Percentiles rank a stretch among this genome's conserved stretches.
Conservation (phyloP, 2,888 invertebrate species). For the Nowickia ferox region DNA sequence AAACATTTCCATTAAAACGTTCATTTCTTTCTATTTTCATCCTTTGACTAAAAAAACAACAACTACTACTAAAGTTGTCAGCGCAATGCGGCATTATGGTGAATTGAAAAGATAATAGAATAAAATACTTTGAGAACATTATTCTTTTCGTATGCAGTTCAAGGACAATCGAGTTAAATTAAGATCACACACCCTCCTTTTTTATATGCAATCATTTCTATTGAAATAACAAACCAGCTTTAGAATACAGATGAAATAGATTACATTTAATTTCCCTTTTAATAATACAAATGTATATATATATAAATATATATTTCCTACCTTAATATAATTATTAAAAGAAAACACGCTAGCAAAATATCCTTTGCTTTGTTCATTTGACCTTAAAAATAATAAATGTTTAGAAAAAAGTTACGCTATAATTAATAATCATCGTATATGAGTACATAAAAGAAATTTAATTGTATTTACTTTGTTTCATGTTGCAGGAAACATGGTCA, state of each 20-base stretch:
- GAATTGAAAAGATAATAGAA: slow-evolving; percentile 39
- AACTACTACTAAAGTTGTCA: slow-evolving; percentile 54
- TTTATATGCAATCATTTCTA: slow-evolving; percentile 32
- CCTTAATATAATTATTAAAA: slow-evolving; percentile 3
- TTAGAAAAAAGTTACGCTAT: background rate
- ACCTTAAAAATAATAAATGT: slow-evolving; percentile 39
- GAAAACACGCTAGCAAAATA: background rate
- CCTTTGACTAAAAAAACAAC: background rate
- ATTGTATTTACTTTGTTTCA: slow-evolving; percentile 38
- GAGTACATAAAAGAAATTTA: slow-evolving; percentile 30
- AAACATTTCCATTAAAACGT: slow-evolving; percentile 65
- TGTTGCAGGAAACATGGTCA: slow-evolving; percentile 14
- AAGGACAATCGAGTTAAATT: slow-evolving; percentile 47
- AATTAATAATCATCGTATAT: background rate
- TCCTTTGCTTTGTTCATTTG: slow-evolving; percentile 29
- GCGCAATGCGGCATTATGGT: slow-evolving; percentile 62
- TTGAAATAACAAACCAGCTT: background rate
- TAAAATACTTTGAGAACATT: slow-evolving; percentile 40
- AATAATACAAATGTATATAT: background rate
- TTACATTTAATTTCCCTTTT: slow-evolving; percentile 15
- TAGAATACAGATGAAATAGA: background rate
- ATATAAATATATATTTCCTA: background rate
- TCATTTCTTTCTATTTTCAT: slow-evolving; percentile 27
- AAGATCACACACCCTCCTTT: slow-evolving; percentile 37
- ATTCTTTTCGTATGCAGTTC: slow-evolving; percentile 32